A percentile compares a stretch with the other conserved stretches of the same genome.
Evolutionary conservation across 2,888 invertebrate species (phyloP).

Genomic region (Himalopsyche japonica): DNA sequence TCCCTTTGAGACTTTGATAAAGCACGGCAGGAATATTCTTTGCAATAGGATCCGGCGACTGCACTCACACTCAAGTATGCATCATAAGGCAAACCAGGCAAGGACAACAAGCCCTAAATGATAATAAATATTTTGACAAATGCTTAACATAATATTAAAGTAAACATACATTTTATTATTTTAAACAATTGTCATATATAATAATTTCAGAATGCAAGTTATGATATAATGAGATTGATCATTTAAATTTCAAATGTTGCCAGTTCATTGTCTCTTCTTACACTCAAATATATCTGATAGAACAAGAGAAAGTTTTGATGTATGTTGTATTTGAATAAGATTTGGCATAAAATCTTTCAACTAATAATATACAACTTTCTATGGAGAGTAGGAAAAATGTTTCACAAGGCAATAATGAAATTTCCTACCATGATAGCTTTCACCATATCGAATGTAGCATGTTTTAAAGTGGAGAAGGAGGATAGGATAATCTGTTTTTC

Average conservation of each 20-base stretch:
- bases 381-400: background rate
- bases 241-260: no score
- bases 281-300: no score
- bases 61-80: conserved; percentile 76
- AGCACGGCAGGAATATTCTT: conserved; percentile 64
- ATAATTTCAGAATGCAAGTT: no score
- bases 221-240: no score
- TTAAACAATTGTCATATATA: no score
- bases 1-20: conserved; percentile 47
- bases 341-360: no score
- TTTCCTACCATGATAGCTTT: conserved; percentile 61
- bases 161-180: no score
- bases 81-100: conserved; percentile 66
- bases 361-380: no score
- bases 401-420: background rate
- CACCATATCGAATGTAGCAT: conserved; percentile 69
- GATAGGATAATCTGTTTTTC: background rate
- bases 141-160: no score
- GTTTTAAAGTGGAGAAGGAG: conserved; percentile 42
- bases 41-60: conserved; percentile 72
- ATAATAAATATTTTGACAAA: background rate
- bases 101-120: conserved; percentile 51
- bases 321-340: no score
- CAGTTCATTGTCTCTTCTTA: no score
- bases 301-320: no score